Conservation (phyloP, 2,113 vertebrate genomes). For the Heterocephalus glaber region DNA sequence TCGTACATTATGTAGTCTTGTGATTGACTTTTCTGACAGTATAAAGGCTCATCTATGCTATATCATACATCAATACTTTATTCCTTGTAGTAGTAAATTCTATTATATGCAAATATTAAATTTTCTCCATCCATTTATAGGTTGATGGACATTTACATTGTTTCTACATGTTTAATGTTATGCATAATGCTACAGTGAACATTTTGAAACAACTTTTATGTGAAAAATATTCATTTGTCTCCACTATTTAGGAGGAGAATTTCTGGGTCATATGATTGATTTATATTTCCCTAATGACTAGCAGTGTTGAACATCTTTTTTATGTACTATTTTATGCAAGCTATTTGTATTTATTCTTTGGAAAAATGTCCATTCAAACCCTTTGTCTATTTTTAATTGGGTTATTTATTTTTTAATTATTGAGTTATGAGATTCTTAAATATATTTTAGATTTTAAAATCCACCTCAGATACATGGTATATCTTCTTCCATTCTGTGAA, state of each 20-base stretch:
- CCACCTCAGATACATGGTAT: not conserved
- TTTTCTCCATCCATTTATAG: not conserved
- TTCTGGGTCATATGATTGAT: not conserved
- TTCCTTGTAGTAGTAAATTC: not conserved
- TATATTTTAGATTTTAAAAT: not conserved
- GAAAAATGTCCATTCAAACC: not conserved
- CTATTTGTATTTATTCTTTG: not conserved
- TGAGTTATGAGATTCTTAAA: not conserved
- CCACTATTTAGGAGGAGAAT: not conserved
- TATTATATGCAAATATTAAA: not conserved
- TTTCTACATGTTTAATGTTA: not conserved
- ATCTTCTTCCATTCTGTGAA: not conserved
- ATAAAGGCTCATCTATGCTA: not conserved
- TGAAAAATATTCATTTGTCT: conserved; percentile 5
- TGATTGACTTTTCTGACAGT: not conserved
- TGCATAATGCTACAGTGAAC: not conserved
- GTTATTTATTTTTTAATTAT: not conserved
- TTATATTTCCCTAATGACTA: not conserved
- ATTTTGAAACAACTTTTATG: not conserved
- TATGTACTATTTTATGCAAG: not conserved
- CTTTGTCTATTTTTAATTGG: not conserved
- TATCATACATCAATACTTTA: not conserved
- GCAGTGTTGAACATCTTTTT: not conserved
- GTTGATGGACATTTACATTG: not conserved
- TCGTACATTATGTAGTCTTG: not conserved